A percentile compares a stretch with the other conserved stretches of the same genome.
Conservation (phyloP, 2,797 vertebrate species). For the Peromyscus aztecus region DNA sequence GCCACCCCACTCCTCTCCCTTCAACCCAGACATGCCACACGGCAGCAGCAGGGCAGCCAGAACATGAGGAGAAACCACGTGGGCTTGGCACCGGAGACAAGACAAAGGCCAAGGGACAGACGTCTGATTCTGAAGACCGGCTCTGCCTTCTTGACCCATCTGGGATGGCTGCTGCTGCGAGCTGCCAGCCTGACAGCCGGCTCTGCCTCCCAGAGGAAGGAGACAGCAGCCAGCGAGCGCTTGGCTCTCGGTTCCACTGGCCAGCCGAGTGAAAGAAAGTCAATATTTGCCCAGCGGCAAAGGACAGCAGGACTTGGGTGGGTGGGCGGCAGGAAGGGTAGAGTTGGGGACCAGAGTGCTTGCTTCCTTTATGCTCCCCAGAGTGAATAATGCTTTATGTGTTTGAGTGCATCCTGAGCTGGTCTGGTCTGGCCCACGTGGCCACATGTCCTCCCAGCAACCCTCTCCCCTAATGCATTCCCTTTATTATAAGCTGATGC, state of each 20-base stretch:
- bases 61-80: neutral
- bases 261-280: conserved; percentile 60
- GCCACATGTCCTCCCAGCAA: neutral
- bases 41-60: neutral
- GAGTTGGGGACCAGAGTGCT: neutral
- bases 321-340: neutral
- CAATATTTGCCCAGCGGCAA: conserved; percentile 66
- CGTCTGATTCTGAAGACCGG: neutral
- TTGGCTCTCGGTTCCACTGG: neutral
- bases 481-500: conserved; percentile 5
- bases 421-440: neutral
- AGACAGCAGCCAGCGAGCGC: neutral
- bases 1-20: rapidly evolving
- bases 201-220: conserved; percentile 35
- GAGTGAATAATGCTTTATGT: conserved; percentile 54
- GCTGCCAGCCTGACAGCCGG: neutral
- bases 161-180: neutral
- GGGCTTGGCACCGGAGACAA: neutral
- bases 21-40: neutral
- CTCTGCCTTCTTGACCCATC: neutral
- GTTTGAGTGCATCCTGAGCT: neutral
- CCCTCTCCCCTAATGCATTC: neutral
- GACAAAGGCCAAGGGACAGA: neutral
- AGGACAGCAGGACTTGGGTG: neutral
- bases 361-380: neutral